These are phyloP conservation scores for Falco cherrug DNA, from an alignment of 2,797 vertebrate genomes.

Conservation along the genomic window DNA sequence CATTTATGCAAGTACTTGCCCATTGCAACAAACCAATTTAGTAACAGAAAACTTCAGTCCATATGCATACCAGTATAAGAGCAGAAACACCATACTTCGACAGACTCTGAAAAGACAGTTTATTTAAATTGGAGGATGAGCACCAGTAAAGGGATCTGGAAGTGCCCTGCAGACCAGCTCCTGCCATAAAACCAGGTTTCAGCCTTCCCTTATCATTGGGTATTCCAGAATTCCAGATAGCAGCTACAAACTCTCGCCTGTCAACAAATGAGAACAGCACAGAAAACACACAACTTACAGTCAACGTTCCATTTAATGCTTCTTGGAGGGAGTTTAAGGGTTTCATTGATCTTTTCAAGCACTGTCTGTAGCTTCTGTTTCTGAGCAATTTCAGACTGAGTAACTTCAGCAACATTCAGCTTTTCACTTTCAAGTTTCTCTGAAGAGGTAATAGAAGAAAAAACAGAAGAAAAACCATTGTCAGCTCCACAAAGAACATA, in stretches of 20 bases:
- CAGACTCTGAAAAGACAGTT: neutral
- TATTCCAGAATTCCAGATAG: neutral
- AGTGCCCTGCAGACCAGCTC: neutral
- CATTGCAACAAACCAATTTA: neutral
- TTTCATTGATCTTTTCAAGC: constrained; percentile 95
- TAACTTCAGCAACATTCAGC: constrained; percentile 97
- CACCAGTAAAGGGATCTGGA: neutral
- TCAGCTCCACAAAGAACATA: neutral
- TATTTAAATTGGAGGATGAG: neutral
- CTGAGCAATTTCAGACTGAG: constrained; percentile 97
- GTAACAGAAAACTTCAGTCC: neutral
- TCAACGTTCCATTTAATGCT: constrained; percentile 97
- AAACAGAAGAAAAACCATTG: neutral
- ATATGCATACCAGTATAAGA: neutral
- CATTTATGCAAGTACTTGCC: neutral
- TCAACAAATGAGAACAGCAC: neutral
- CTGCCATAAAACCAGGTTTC: neutral
- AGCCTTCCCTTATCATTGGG: neutral
- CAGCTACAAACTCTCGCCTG: neutral
- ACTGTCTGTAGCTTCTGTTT: constrained; percentile 98
- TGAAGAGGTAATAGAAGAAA: constrained; percentile 65
- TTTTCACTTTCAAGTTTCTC: constrained; percentile 97
- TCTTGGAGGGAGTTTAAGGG: constrained; percentile 91
- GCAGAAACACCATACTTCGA: neutral
- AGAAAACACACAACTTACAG: constrained; percentile 81